Conservation (phyloP, 2,888 invertebrate species). For the Orchestes rusci region DNA sequence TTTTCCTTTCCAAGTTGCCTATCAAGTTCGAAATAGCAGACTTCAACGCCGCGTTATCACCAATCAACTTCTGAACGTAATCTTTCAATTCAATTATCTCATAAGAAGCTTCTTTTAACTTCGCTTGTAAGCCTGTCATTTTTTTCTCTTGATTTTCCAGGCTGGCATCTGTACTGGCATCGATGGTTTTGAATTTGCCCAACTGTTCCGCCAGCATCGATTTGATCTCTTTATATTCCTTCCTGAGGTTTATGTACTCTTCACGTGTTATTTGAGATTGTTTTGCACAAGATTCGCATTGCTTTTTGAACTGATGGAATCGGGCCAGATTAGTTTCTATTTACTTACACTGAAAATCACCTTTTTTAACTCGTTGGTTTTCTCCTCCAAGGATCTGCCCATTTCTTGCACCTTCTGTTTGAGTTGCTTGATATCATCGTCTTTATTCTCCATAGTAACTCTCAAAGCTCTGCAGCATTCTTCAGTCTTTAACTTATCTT, state of each 20-base stretch:
- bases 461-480: too few species aligned
- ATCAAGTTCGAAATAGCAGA: slow-evolving; percentile 25
- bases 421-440: too few species aligned
- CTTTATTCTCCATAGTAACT: too few species aligned
- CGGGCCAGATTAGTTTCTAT: too few species aligned
- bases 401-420: too few species aligned
- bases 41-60: slow-evolving; percentile 25
- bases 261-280: slow-evolving; percentile 19
- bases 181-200: slow-evolving; percentile 13
- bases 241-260: slow-evolving; percentile 24
- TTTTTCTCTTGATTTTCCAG: slow-evolving; percentile 15
- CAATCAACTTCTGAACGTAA: slow-evolving; percentile 22
- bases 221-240: slow-evolving; percentile 26
- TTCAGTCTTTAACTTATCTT: too few species aligned
- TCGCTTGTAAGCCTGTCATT: slow-evolving; percentile 15
- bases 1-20: slow-evolving; percentile 22
- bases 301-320: slow-evolving; percentile 11
- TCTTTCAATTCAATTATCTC: slow-evolving; percentile 24
- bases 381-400: too few species aligned
- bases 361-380: too few species aligned
- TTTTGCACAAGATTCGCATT: slow-evolving; percentile 14
- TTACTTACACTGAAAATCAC: too few species aligned
- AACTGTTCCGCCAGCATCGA: slow-evolving; percentile 19
- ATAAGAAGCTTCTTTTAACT: slow-evolving; percentile 15
- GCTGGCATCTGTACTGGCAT: too few species aligned